Conservation (phyloP, 2,113 vertebrate genomes). For the Leucoraja erinaceus region DNA sequence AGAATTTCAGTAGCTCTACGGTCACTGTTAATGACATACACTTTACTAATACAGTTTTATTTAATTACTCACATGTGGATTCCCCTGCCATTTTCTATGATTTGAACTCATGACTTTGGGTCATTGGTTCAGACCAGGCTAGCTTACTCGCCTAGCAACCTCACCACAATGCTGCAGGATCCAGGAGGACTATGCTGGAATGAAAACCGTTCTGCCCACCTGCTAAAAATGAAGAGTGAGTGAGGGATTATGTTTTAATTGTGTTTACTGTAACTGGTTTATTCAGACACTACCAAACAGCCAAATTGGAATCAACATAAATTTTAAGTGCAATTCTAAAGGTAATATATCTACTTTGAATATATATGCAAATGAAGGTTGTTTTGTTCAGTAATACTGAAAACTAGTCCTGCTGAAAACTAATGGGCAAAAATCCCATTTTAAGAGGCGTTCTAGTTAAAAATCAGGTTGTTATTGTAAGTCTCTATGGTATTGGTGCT, state of each 20-base stretch:
- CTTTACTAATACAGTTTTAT: too few relatives aligned
- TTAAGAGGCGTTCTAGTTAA: neutral
- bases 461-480: neutral
- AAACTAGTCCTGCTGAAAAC: neutral
- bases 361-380: constrained; percentile 27
- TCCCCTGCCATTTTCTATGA: too few relatives aligned
- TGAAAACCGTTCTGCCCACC: neutral
- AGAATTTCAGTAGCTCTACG: too few relatives aligned
- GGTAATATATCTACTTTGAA: neutral
- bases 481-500: constrained; percentile 19
- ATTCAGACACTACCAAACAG: neutral
- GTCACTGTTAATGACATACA: too few relatives aligned
- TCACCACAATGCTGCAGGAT: too few relatives aligned
- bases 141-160: too few relatives aligned
- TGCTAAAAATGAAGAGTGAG: neutral
- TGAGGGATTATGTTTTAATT: neutral
- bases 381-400: neutral
- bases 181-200: neutral
- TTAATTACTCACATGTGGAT: too few relatives aligned
- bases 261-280: neutral
- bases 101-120: too few relatives aligned
- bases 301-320: neutral
- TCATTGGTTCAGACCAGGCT: too few relatives aligned
- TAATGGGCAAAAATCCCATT: constrained; percentile 2
- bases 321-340: constrained; percentile 20